Evolutionary conservation across 1,140 invertebrate species (phyloP).

Genomic region (Magallana gigas): DNA sequence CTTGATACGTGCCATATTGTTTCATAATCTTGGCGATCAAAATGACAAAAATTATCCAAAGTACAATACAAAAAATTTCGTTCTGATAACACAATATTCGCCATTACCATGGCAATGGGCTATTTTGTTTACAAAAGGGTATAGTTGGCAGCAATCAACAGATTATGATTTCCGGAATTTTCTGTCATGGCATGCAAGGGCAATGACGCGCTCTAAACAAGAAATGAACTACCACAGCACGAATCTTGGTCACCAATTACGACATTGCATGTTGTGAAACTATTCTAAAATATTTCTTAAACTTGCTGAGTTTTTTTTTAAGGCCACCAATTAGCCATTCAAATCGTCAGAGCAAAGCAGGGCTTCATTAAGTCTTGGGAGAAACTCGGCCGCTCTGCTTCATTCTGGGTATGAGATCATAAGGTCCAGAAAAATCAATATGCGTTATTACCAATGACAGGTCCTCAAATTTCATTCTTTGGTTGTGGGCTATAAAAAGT

Average conservation of each 20-base stretch:
- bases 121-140: conserved; percentile 35
- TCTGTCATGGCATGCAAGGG: conserved; percentile 29
- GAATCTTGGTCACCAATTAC: conserved; percentile 32
- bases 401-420: conserved; percentile 27
- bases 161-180: conserved; percentile 38
- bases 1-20: conserved; percentile 29
- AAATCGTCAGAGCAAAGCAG: conserved; percentile 42
- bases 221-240: not conserved
- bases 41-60: conserved; percentile 31
- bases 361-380: conserved; percentile 44
- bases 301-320: conserved; percentile 47
- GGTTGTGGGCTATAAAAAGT: conserved; percentile 41
- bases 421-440: conserved; percentile 55
- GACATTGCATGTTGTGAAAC: conserved; percentile 25
- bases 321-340: conserved; percentile 48
- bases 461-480: conserved; percentile 50
- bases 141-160: conserved; percentile 37
- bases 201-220: conserved; percentile 26
- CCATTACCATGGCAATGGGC: conserved; percentile 9
- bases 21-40: conserved; percentile 29
- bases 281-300: conserved; percentile 45
- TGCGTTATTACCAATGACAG: conserved; percentile 47
- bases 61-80: conserved; percentile 30
- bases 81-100: conserved; percentile 28
- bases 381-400: conserved; percentile 28